These are phyloP conservation scores for Lithobates sylvaticus DNA, from an alignment of 2,797 vertebrate genomes.

Conservation along the genomic window DNA sequence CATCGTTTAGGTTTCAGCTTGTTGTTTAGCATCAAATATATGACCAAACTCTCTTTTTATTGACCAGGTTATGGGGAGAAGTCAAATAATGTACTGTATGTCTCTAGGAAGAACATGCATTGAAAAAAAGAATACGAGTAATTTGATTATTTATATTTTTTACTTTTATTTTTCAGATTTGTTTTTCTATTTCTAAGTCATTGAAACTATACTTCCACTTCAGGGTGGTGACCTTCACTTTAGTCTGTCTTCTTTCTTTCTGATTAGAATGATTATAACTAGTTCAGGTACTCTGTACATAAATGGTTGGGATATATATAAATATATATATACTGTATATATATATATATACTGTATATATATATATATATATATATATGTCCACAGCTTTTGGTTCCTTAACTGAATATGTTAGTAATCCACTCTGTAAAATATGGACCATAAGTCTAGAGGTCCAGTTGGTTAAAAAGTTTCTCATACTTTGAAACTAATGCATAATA, in stretches of 20 bases:
- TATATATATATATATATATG: too few relatives aligned
- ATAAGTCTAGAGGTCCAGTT: too few relatives aligned
- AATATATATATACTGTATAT: too few relatives aligned
- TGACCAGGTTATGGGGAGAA: slow-evolving; percentile 36
- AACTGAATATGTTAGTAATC: too few relatives aligned
- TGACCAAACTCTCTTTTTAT: slow-evolving; percentile 51
- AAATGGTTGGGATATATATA: too few relatives aligned
- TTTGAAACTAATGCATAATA: too few relatives aligned
- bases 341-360: too few relatives aligned
- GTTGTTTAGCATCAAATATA: slow-evolving; percentile 64
- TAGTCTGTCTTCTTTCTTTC: background rate
- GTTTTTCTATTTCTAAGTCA: background rate
- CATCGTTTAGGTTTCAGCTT: slow-evolving; percentile 63
- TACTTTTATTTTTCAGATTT: background rate
- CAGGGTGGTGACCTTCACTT: too few relatives aligned
- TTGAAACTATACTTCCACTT: background rate
- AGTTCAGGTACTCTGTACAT: too few relatives aligned
- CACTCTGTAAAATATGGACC: too few relatives aligned
- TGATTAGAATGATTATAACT: background rate
- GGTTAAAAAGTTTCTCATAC: too few relatives aligned
- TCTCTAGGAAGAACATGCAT: slow-evolving; percentile 45
- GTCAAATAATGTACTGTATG: slow-evolving; percentile 40
- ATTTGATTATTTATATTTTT: slow-evolving; percentile 50
- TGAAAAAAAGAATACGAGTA: slow-evolving; percentile 53
- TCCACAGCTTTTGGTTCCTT: too few relatives aligned